Percentiles rank a stretch among this genome's conserved stretches.
Conservation (phyloP, 2,113 vertebrate genomes). For the Hemibagrus wyckioides region DNA sequence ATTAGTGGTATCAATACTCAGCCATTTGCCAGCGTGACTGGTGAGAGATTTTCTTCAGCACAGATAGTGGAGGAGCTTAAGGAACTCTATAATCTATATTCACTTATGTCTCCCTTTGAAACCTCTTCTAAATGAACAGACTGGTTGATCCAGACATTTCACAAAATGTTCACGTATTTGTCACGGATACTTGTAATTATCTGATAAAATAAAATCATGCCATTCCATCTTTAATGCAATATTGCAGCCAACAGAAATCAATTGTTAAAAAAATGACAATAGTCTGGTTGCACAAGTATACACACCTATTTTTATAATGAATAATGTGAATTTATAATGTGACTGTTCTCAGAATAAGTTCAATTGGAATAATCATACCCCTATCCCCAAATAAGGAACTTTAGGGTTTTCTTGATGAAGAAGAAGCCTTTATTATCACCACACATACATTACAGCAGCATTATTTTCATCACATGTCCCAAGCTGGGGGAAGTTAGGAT, state of each 20-base stretch:
- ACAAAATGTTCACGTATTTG: not conserved
- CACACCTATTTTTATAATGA: not conserved
- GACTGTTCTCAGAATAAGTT: not conserved
- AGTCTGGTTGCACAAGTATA: not conserved
- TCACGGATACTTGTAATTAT: too few species aligned
- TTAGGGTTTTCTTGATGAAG: not conserved
- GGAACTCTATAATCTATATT: slow-evolving; percentile 3
- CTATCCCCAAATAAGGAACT: not conserved
- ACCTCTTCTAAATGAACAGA: not conserved
- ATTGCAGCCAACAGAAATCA: not conserved
- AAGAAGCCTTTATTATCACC: too few species aligned
- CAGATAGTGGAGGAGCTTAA: not conserved
- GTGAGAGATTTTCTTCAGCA: slow-evolving; percentile 14
- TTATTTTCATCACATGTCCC: too few species aligned
- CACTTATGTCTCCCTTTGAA: not conserved
- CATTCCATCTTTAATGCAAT: not conserved
- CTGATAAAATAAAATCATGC: not conserved
- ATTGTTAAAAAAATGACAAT: not conserved
- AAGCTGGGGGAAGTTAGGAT: too few species aligned
- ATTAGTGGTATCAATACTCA: slow-evolving; percentile 15
- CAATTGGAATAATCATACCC: not conserved
- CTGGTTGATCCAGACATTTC: not conserved
- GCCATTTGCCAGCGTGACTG: not conserved
- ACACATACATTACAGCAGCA: too few species aligned
- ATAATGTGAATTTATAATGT: too few species aligned